Evolutionary conservation across 2,888 invertebrate species (phyloP).

Genomic region (Epinotia bilunana): DNA sequence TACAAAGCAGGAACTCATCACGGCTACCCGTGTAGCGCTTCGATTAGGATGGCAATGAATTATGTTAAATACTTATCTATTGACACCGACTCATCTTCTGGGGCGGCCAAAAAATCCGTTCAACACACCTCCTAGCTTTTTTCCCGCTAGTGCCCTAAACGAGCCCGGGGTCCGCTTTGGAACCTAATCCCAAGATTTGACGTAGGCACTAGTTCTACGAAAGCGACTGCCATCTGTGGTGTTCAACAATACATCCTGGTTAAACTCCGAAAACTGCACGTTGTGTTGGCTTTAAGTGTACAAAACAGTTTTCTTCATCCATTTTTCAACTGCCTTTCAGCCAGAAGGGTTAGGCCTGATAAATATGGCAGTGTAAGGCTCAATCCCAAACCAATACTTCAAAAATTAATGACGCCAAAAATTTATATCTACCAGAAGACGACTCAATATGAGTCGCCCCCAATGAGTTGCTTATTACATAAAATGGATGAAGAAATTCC

Average conservation of each 20-base stretch:
- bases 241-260: not conserved
- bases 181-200: too few species aligned
- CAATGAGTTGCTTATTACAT: constrained; percentile 17
- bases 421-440: constrained; percentile 28
- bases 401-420: not conserved
- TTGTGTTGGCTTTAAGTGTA: not conserved
- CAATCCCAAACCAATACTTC: not conserved
- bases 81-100: not conserved
- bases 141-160: too few species aligned
- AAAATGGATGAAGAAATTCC: constrained; percentile 40
- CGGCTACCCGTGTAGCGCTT: too few species aligned
- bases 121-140: not conserved
- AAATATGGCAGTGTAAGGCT: constrained; percentile 34
- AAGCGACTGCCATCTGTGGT: too few species aligned
- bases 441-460: constrained; percentile 37
- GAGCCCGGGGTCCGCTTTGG: too few species aligned
- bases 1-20: too few species aligned
- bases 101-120: too few species aligned
- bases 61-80: not conserved
- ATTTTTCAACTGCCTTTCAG: constrained; percentile 23
- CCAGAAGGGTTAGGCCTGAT: constrained; percentile 32
- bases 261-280: constrained; percentile 7
- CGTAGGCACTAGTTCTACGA: too few species aligned
- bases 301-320: constrained; percentile 38
- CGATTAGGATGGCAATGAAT: not conserved